Conservation (phyloP, 1,140 invertebrate genomes). For the Melanaphis sacchari region DNA sequence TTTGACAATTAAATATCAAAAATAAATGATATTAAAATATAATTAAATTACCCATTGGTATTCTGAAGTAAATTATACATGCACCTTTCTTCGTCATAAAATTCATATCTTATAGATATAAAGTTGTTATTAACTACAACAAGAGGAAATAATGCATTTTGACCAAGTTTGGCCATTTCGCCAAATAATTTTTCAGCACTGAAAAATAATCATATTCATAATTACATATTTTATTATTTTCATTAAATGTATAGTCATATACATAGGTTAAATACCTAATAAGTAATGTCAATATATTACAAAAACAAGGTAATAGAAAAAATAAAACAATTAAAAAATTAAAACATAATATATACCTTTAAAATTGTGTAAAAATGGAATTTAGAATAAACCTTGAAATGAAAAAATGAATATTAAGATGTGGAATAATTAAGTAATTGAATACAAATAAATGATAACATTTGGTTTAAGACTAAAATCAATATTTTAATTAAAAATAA, state of each 20-base stretch:
- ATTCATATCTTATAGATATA: conserved; percentile 52
- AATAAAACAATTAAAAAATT: neutral
- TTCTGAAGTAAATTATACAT: conserved; percentile 56
- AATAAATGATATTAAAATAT: neutral
- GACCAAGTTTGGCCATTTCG: conserved; percentile 51
- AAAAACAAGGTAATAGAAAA: neutral
- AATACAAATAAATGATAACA: neutral
- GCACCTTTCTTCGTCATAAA: conserved; percentile 49
- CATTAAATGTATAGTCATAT: neutral
- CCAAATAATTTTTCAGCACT: conserved; percentile 54
- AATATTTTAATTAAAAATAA: neutral
- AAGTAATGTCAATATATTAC: neutral
- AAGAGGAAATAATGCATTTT: conserved; percentile 51
- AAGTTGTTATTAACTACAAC: conserved; percentile 24
- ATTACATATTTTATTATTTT: neutral
- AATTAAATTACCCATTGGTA: conserved; percentile 45
- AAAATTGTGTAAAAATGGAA: conserved; percentile 40
- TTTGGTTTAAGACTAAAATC: neutral
- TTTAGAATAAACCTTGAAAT: conserved; percentile 26
- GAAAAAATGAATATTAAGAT: conserved; percentile 26
- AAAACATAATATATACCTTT: conserved; percentile 34
- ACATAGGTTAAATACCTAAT: neutral
- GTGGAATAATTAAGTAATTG: neutral
- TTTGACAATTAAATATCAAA: neutral
- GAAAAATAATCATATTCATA: neutral